Conservation (phyloP, 1,140 invertebrate species). For the Sesamia nonagrioides region DNA sequence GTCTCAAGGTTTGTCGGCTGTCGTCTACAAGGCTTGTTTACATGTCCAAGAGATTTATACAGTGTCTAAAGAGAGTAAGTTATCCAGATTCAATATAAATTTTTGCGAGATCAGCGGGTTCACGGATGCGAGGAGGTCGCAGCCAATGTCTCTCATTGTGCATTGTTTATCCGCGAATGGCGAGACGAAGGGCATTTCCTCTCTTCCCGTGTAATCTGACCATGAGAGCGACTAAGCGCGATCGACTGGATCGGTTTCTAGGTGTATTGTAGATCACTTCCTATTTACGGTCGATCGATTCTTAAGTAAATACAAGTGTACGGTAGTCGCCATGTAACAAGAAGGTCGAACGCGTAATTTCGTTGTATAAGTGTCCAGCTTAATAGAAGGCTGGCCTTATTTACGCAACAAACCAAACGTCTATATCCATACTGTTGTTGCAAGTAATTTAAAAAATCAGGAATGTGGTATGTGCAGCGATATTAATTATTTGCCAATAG, state of each 20-base stretch:
- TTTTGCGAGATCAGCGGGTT: conserved; percentile 54
- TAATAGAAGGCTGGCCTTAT: conserved; percentile 11
- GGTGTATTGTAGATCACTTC: conserved; percentile 48
- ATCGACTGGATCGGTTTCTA: conserved; percentile 57
- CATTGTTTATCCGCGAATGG: conserved; percentile 72
- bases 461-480: conserved; percentile 44
- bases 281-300: conserved; percentile 47
- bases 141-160: conserved; percentile 77
- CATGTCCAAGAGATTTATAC: conserved; percentile 9
- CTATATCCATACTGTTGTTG: neutral
- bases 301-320: conserved; percentile 26
- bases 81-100: conserved; percentile 16
- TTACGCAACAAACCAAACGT: conserved; percentile 19
- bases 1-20: conserved; percentile 41
- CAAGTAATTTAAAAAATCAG: conserved; percentile 33
- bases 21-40: conserved; percentile 13
- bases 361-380: conserved; percentile 37
- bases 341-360: conserved; percentile 25
- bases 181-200: conserved; percentile 79
- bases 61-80: conserved; percentile 4
- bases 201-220: conserved; percentile 63
- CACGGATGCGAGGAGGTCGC: conserved; percentile 76
- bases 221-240: conserved; percentile 61
- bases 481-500: conserved; percentile 58
- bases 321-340: conserved; percentile 28